Evolutionary conservation across 2,113 vertebrate genomes (phyloP), one percentile per base, ranked within the genome.

Genomic region (Neodontobutis hainanensis): DNA sequence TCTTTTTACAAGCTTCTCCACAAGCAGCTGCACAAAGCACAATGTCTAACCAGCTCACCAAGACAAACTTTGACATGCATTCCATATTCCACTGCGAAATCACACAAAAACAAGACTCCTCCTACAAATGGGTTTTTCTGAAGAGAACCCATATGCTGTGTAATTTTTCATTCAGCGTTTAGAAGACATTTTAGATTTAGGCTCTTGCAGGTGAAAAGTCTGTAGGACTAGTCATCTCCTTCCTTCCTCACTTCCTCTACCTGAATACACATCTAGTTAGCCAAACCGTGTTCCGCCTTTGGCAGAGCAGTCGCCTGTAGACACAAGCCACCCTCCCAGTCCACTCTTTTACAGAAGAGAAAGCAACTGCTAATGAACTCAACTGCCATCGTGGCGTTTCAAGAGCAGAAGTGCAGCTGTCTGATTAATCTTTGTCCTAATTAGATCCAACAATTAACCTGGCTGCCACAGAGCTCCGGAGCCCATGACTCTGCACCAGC

Each of bases 371-470:
- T 83, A 85, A 89, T 88, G 77, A 87, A 84, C 73, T 75, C 14
- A 1, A 56, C 60, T 67, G 70, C 79, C 83, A 69, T 83, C 70
- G 9, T 65, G 61, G 35, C 48, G 10, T 79, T 77, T 85, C 77
- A 61, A 75, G 65, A 70, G 66, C 66, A 83, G 65, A 74, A 61
- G 72, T 83, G 79, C 65, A 72, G 77, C 73, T 82, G 76, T 86
- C 70, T 82, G 75, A 87, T 87, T 85, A 87, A 82, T 87, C 81
- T 85, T 72, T 82, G 77, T 82, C 83, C 81, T 85, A 90, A 90
- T 88, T 83, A 84, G 78, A 82, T 73, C 7, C 45, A 77, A 76
- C 78, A 87, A 83, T 87, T 87, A 88, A 88, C 80, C 86, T 72
- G 69, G 59, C 57, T 71, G 56, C 65, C 75, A 85, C 50, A 0